Evolutionary conservation across 2,888 invertebrate species (phyloP), one percentile per base, ranked within the genome.

Genomic region (Girardia tigrina): DNA sequence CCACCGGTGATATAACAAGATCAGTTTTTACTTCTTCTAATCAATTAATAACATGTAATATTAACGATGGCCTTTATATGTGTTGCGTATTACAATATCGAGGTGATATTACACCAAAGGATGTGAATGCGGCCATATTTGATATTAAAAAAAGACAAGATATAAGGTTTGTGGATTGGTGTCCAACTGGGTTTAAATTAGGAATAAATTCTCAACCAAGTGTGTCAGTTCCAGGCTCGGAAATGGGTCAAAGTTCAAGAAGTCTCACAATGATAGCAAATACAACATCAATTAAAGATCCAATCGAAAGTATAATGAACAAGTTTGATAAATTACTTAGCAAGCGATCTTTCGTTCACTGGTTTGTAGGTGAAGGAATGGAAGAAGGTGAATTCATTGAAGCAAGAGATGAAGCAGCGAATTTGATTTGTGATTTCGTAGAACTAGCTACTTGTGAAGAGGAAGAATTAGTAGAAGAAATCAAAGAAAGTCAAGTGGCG

Each of bases 231-330:
- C 77, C 76, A 4, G 69, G 77, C 26, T 73, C 77, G 26, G 78
- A 78, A 72, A 28, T 78, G n/a, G 89, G 89, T 42, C 88, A 88
- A 74, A 86, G 89, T 28, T 78, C 91, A 75, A 87, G 90, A 78
- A 89, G 91, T 27, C 89, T 90, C 0, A 89, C 89, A 72, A 90
- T 91, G 89, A 86, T 91, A 29, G 89, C 90, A 81, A 92, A 92
- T 85, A 91, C 92, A 1, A 92, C 91, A n/a, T 90, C 72, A 6
- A 77, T 78, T n/a, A 29, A 23, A n/a, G 78, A 78, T 12, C 77
- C 78, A 12, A 79, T 79, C 78, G 73, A 76, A 29, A 42, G 77
- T 26, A 69, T 79, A 1, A 77, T 75, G 29, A 77, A 80, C 75
- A 81, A 81, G 77, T 80, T 80, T 75, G 80, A 80, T 70, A 79